Base-by-base conservation (phyloP, 2,888 invertebrate species). In the Drosophila falleni region DNA sequence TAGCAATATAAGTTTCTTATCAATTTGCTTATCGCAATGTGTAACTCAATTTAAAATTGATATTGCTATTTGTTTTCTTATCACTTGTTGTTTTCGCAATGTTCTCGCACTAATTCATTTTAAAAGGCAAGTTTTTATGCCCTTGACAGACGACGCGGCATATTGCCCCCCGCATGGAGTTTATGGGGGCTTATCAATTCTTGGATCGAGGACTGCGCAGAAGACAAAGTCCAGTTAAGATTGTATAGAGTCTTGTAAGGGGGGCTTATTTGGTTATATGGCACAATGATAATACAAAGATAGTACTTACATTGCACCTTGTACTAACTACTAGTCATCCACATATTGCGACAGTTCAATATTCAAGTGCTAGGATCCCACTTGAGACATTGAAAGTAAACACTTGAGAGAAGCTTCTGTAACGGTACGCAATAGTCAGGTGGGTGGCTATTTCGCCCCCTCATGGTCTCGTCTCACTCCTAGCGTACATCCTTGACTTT, bases 381-480 rank as follows among this genome's bases (percentile, higher is more conserved):
- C 87, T 86, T 66, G 71, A 89, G 71, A 71, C 59, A 55, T 8
- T 76, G 47, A 54, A 56, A 53, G 65, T 60, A 76, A 87, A 70
- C 86, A 88, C 88, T 83, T 63, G 70, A 74, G 47, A 29, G 44
- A n/a, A 39, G 87, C 87, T 82, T 84, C 84, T 80, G 84, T 72
- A 55, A 44, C 33, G 33, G 33, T 44, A n/a, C 44, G 44, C 44
- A 44, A 44, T 13, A 44, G 26, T 13, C 44, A 44, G 23, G 23
- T n/a, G 44, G 44, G 44, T 44, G 44, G 16, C 11, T 8, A 29
- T 5, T n/a, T 6, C 50, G 6, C 19, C 50, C 16, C 11, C 2
- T 19, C 19, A 2, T 19, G 19, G 1, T 15, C 19, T 13, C 15
- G 13, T 8, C 23, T 8, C 19, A 0, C 5, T 37, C 4, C 51